Base-by-base conservation (phyloP, 2,888 invertebrate genomes). In the Calameuta filiformis region DNA sequence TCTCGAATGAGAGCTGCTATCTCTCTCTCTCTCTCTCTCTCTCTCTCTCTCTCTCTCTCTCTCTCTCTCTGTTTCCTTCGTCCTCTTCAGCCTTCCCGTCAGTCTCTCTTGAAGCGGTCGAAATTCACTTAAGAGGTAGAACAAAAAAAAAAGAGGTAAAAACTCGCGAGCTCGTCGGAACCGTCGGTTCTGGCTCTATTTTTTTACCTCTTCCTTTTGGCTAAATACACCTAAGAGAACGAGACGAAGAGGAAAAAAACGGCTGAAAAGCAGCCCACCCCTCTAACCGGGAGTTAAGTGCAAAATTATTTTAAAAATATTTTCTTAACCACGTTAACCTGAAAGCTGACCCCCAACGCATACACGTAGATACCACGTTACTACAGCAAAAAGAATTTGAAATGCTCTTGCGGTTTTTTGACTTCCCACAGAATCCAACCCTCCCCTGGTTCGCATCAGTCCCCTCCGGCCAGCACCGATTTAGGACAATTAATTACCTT, bases 221-320 rank as follows among this genome's bases (percentile, higher is more conserved):
- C 77, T 75, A 80, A 81, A 81, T 80, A 79, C 76, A 80, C 79
- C 77, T 81, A 79, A 79, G 81, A 82, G 80, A 77, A 79, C 31
- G 69, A 79, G 69, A 77, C 75, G 80, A 75, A 77, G 71, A 71
- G 77, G 78, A 69, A 78, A 80, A 80, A 78, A 81, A 80, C 73
- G 78, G 71, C 71, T 71, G 79, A n/a, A 75, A 34, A 31, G 71
- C 76, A 31, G 12, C 75, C 77, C 73, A 34, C 68, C 69, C 56
- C 37, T 75, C 75, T 80, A 75, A 78, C 84, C 78, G 79, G 76
- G 82, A 87, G 86, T 84, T 90, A 88, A 90, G 90, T 89, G 89
- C 88, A 88, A 89, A 89, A 90, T 90, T 89, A 88, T 90, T 90
- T 90, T 90, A 82, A 89, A 90, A 90, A 90, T 89, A 90, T 90